phyloP scores from a whole-genome alignment of 2,888 invertebrate species.

The Melanophora roralis region DNA sequence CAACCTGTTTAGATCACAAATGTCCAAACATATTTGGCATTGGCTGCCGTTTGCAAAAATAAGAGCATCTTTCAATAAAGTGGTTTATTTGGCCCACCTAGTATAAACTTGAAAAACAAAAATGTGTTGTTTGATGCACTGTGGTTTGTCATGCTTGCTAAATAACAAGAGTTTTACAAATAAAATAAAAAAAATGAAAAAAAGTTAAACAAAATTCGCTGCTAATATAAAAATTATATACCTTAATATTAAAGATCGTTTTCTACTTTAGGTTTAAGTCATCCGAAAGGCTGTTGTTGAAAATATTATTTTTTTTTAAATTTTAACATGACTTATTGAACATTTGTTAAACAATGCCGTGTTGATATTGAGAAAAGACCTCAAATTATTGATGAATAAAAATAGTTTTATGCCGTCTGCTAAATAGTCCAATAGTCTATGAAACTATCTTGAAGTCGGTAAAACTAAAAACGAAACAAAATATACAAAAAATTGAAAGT shows the following conservation, averaged over 20 bases:
- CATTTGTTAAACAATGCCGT: conserved; percentile 34
- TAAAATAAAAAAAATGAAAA: background rate
- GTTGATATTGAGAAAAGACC: background rate
- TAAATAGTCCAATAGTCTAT: background rate
- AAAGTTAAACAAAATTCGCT: conserved; percentile 41
- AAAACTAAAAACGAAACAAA: background rate
- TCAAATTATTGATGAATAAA: background rate
- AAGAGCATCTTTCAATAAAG: too few relatives aligned
- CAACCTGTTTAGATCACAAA: too few relatives aligned
- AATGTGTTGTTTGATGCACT: background rate
- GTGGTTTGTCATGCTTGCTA: background rate
- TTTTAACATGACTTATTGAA: conserved; percentile 15
- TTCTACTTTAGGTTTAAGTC: conserved; percentile 4
- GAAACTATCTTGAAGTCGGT: background rate
- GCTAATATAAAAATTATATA: conserved; percentile 59
- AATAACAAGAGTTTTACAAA: background rate
- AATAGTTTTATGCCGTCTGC: background rate
- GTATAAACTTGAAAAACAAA: too few relatives aligned
- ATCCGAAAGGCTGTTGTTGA: conserved; percentile 3
- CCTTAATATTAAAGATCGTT: conserved; percentile 26
- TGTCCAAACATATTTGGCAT: too few relatives aligned
- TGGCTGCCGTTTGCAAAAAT: too few relatives aligned
- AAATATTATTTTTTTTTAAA: conserved; percentile 30
- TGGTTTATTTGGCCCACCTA: too few relatives aligned
- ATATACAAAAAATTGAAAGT: conserved; percentile 42